These are phyloP conservation scores for Drosophila busckii DNA, from an alignment of 1,140 invertebrate species.

Conservation along the genomic window DNA sequence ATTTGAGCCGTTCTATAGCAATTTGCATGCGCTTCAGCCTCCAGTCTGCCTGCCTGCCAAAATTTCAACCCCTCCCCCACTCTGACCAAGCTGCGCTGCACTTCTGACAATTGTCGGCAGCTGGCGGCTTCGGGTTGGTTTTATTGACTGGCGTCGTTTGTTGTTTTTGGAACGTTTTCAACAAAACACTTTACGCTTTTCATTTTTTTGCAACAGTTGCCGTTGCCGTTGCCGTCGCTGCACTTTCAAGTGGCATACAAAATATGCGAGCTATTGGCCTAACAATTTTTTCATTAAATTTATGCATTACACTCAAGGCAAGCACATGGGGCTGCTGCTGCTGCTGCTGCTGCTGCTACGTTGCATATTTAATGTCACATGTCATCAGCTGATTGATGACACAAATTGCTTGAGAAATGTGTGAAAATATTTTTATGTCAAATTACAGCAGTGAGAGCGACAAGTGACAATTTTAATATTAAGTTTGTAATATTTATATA, in stretches of 20 bases:
- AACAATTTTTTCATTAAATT: slow-evolving; percentile 38
- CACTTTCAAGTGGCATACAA: slow-evolving; percentile 60
- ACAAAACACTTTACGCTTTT: slow-evolving; percentile 72
- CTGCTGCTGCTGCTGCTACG: too few relatives aligned
- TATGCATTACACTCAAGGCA: slow-evolving; percentile 22
- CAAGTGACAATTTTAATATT: neutral
- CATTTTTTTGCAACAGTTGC: slow-evolving; percentile 64
- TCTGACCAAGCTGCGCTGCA: neutral
- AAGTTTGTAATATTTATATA: too few relatives aligned
- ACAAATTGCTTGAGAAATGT: slow-evolving; percentile 6
- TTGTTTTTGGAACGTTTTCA: slow-evolving; percentile 76
- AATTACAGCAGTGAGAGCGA: slow-evolving; percentile 7
- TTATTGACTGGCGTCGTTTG: too few relatives aligned
- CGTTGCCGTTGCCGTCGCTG: slow-evolving; percentile 26
- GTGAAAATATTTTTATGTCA: slow-evolving; percentile 1
- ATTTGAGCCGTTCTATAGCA: slow-evolving; percentile 39
- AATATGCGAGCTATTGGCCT: slow-evolving; percentile 42
- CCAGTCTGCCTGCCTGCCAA: neutral
- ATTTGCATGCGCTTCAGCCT: slow-evolving; percentile 46
- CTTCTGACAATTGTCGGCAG: slow-evolving; percentile 34
- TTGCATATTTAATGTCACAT: slow-evolving; percentile 40
- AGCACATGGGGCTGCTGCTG: too few relatives aligned
- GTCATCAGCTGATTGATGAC: slow-evolving; percentile 31
- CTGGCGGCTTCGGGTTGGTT: neutral
- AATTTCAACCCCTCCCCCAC: neutral